Conservation (phyloP, 2,888 invertebrate genomes). For the Leptopilina syphax region DNA sequence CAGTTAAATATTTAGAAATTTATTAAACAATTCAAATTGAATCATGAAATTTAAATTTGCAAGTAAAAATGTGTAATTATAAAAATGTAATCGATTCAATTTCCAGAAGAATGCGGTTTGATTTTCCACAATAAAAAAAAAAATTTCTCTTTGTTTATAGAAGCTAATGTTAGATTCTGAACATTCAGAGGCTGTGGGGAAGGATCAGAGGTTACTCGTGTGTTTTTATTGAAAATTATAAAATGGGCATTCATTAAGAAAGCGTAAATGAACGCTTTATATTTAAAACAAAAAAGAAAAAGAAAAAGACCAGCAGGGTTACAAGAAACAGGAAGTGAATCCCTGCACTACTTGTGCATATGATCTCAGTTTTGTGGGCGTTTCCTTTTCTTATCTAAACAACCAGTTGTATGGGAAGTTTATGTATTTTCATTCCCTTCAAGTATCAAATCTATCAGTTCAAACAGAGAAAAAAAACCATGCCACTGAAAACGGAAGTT, state of each 20-base stretch:
- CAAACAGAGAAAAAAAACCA: neutral
- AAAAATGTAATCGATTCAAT: too few relatives aligned
- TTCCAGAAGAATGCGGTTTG: too few relatives aligned
- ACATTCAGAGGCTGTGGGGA: neutral
- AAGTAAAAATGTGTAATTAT: too few relatives aligned
- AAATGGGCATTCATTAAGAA: conserved; percentile 16
- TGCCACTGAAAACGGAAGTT: conserved; percentile 38
- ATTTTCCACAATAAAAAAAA: too few relatives aligned
- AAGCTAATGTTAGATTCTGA: neutral
- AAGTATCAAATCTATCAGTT: neutral
- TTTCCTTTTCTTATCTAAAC: conserved; percentile 38
- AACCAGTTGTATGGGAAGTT: conserved; percentile 14
- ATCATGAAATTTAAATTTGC: too few relatives aligned
- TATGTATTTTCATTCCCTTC: conserved; percentile 10
- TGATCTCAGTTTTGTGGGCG: conserved; percentile 26
- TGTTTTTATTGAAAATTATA: conserved; percentile 7
- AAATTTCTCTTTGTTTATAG: neutral
- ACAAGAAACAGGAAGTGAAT: neutral
- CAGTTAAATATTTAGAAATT: too few relatives aligned
- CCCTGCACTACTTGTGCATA: neutral
- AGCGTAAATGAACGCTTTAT: conserved; percentile 11
- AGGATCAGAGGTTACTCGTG: neutral
- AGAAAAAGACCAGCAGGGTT: too few relatives aligned
- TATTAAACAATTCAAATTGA: too few relatives aligned
- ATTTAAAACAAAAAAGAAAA: neutral